A percentile compares a stretch with the other conserved stretches of the same genome.
Evolutionary conservation across 2,888 invertebrate genomes (phyloP).

Genomic region (Cephus rjabovi): DNA sequence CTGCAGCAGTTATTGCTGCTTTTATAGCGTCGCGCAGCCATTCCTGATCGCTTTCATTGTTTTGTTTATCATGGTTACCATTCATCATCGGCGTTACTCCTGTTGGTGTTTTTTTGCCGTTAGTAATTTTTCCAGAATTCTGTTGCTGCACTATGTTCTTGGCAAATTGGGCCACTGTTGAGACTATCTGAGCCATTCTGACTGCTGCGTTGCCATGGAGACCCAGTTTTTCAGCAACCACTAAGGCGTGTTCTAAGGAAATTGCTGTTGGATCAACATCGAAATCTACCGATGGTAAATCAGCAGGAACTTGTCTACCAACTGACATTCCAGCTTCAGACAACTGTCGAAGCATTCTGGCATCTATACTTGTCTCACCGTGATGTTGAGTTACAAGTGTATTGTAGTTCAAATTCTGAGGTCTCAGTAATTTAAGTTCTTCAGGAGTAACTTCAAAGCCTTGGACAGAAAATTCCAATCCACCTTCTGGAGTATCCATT

Average conservation of each 20-base stretch:
- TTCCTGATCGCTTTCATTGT: conserved; percentile 24
- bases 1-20: conserved; percentile 54
- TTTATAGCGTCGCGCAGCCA: conserved; percentile 49
- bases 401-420: conserved; percentile 58
- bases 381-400: conserved; percentile 53
- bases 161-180: conserved; percentile 60
- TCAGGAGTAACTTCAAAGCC: conserved; percentile 73
- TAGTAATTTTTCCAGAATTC: conserved; percentile 28
- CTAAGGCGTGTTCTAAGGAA: conserved; percentile 57
- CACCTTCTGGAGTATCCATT: conserved; percentile 75
- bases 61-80: conserved; percentile 15
- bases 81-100: conserved; percentile 10
- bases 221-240: conserved; percentile 60
- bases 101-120: conserved; percentile 35
- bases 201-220: conserved; percentile 62
- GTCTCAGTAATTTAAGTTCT: conserved; percentile 65
- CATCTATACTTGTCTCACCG: conserved; percentile 75
- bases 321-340: conserved; percentile 79
- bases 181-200: conserved; percentile 66
- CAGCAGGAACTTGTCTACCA: conserved; percentile 73
- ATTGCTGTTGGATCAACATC: conserved; percentile 63
- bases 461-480: conserved; percentile 77
- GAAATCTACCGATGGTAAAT: conserved; percentile 74
- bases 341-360: conserved; percentile 74
- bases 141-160: conserved; percentile 54